Conservation (phyloP, 2,113 vertebrate species). For the Apistogramma diplotaenia region DNA sequence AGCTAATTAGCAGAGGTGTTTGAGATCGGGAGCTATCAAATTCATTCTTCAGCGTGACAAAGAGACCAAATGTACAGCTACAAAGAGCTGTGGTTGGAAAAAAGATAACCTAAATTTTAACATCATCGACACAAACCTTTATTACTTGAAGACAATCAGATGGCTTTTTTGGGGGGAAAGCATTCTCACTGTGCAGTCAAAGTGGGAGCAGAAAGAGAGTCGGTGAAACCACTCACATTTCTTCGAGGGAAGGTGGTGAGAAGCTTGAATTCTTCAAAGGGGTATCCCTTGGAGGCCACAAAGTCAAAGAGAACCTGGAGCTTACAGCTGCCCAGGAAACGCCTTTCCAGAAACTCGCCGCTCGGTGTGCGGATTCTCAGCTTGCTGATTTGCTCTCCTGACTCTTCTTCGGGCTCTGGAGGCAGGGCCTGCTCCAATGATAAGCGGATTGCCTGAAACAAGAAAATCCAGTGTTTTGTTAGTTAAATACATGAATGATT, state of each 20-base stretch:
- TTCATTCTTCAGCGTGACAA: neutral
- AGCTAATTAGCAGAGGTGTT: slow-evolving; percentile 71
- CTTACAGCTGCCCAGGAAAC: slow-evolving; percentile 92
- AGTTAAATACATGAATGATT: neutral
- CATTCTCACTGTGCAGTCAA: neutral
- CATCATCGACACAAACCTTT: too few species aligned
- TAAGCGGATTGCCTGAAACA: slow-evolving; percentile 90
- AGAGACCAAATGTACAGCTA: neutral
- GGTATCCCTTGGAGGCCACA: slow-evolving; percentile 97
- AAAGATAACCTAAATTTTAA: neutral
- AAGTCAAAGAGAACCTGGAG: slow-evolving; percentile 98
- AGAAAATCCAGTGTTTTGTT: slow-evolving; percentile 9
- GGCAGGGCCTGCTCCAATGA: slow-evolving; percentile 95
- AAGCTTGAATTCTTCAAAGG: slow-evolving; percentile 95
- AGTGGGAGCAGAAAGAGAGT: neutral
- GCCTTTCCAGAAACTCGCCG: slow-evolving; percentile 93
- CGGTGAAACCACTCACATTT: slow-evolving; percentile 84
- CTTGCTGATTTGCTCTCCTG: slow-evolving; percentile 90
- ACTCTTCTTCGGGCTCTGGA: slow-evolving; percentile 88
- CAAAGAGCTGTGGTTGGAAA: neutral
- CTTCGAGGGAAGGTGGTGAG: slow-evolving; percentile 98
- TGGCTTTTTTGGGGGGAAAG: too few species aligned
- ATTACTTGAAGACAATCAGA: too few species aligned
- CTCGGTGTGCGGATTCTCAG: slow-evolving; percentile 94
- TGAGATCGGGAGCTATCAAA: slow-evolving; percentile 16